Conservation (phyloP, 2,888 invertebrate genomes). For the Diploptera punctata region DNA sequence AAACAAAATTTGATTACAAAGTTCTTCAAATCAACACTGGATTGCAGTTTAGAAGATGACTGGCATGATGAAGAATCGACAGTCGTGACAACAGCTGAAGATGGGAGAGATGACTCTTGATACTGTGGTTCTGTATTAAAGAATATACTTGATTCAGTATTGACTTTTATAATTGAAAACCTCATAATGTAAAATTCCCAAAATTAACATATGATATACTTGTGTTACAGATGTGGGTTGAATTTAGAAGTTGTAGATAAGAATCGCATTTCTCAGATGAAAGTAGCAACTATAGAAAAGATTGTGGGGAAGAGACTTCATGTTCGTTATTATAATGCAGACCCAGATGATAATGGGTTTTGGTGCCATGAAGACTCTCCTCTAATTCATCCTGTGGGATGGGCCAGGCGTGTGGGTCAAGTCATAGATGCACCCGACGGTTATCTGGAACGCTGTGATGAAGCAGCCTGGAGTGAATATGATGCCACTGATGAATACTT, state of each 20-base stretch:
- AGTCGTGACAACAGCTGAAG: too few species aligned
- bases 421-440: conserved; percentile 82
- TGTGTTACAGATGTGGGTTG: conserved; percentile 31
- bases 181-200: too few species aligned
- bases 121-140: too few species aligned
- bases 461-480: conserved; percentile 72
- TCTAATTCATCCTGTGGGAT: conserved; percentile 94
- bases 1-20: too few species aligned
- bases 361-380: conserved; percentile 98
- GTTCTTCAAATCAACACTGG: too few species aligned
- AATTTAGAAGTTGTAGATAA: conserved; percentile 80
- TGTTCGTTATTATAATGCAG: conserved; percentile 83
- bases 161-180: too few species aligned
- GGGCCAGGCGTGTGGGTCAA: conserved; percentile 92
- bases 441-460: conserved; percentile 76
- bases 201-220: too few species aligned
- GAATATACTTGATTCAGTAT: too few species aligned
- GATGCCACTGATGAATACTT: conserved; percentile 86
- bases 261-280: conserved; percentile 90
- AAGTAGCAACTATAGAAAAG: conserved; percentile 85
- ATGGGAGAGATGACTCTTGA: too few species aligned
- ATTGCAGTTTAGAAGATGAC: too few species aligned
- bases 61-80: too few species aligned
- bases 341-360: conserved; percentile 64
- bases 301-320: conserved; percentile 92